Conservation (phyloP, 2,113 vertebrate genomes). For the Pelvicachromis taeniatus region DNA sequence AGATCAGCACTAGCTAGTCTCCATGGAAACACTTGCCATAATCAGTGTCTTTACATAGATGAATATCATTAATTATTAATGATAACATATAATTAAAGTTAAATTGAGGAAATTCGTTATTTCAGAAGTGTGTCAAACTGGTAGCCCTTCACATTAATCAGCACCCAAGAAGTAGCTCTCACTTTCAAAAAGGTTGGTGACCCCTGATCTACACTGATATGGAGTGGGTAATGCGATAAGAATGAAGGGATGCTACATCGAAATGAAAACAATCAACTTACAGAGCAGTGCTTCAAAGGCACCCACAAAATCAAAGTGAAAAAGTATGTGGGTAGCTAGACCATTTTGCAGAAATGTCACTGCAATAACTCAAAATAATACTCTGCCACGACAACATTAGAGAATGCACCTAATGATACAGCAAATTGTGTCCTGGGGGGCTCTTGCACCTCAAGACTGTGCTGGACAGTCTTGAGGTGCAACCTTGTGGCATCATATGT, state of each 20-base stretch:
- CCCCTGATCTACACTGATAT: neutral
- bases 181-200: no score
- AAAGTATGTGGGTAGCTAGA: neutral
- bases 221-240: neutral
- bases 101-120: no score
- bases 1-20: no score
- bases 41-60: no score
- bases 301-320: neutral
- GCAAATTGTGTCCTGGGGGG: no score
- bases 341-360: neutral
- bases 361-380: neutral
- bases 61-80: no score
- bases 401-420: accelerated
- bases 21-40: no score
- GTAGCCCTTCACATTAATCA: no score
- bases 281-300: neutral
- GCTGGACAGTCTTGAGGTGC: neutral
- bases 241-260: neutral
- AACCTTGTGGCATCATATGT: neutral
- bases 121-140: no score
- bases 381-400: neutral
- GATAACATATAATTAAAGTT: no score
- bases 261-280: neutral
- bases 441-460: neutral
- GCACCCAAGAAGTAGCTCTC: no score